Evolutionary conservation across 2,888 invertebrate genomes (phyloP).

Genomic region (Leucoma salicis): DNA sequence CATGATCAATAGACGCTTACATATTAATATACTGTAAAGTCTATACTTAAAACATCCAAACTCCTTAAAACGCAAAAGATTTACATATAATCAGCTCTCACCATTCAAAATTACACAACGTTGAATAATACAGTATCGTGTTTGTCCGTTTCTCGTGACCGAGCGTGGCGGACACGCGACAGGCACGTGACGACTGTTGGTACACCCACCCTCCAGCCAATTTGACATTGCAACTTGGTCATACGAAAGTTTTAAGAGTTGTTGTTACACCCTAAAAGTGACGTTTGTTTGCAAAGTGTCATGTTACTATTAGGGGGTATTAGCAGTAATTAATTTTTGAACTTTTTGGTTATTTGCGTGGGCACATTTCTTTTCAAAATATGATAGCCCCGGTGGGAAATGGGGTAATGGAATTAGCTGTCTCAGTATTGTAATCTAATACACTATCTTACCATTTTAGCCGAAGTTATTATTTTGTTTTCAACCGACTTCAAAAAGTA

Average conservation of each 20-base stretch:
- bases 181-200: slow-evolving; percentile 16
- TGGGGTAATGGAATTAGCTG: background rate
- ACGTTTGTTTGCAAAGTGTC: slow-evolving; percentile 28
- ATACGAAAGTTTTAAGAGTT: slow-evolving; percentile 1
- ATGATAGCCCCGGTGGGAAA: background rate
- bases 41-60: no score
- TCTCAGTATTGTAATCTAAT: no score
- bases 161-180: slow-evolving; percentile 34
- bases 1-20: no score
- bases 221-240: slow-evolving; percentile 17
- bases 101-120: slow-evolving; percentile 8
- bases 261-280: slow-evolving; percentile 8
- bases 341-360: slow-evolving; percentile 3
- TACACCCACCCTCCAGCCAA: slow-evolving; percentile 31
- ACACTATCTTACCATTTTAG: no score
- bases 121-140: slow-evolving; percentile 41
- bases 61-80: no score
- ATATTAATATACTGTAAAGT: no score
- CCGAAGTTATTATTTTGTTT: no score
- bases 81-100: no score
- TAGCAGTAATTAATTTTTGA: slow-evolving; percentile 21
- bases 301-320: slow-evolving; percentile 25
- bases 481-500: no score
- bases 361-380: slow-evolving; percentile 6
- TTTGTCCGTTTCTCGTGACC: slow-evolving; percentile 28